Evolutionary conservation across 2,888 invertebrate species (phyloP).

Genomic region (Meghimatium bilineatum): DNA sequence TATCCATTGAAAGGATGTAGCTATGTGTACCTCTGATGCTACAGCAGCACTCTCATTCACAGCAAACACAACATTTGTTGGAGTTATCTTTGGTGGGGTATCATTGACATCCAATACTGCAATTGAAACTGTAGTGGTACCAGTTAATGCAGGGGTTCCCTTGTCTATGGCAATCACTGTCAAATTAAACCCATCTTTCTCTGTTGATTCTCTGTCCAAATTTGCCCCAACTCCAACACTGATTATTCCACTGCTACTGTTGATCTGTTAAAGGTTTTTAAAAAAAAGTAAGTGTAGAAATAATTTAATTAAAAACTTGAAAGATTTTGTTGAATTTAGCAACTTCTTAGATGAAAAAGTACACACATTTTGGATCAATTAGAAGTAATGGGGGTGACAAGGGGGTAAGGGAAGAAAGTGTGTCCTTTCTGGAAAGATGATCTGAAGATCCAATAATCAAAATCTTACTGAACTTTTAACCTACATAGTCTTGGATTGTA

Average conservation of each 20-base stretch:
- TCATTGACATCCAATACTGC: conserved; percentile 94
- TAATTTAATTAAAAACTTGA: not conserved
- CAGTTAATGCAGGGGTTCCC: conserved; percentile 57
- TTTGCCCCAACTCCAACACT: conserved; percentile 88
- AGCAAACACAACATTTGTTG: not conserved
- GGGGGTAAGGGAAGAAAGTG: no score
- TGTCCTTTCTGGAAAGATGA: no score
- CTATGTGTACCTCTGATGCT: conserved; percentile 1
- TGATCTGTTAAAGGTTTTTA: conserved; percentile 81
- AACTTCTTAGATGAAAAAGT: no score
- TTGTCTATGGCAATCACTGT: conserved; percentile 71
- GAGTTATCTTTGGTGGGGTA: conserved; percentile 82
- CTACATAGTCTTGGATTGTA: no score
- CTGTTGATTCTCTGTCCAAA: conserved; percentile 87
- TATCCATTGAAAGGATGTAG: no score
- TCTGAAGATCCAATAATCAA: no score
- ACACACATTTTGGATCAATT: no score
- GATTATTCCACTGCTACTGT: conserved; percentile 89
- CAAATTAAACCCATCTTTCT: conserved; percentile 61
- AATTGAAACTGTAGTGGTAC: conserved; percentile 78
- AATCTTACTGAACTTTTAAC: no score
- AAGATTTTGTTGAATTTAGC: no score
- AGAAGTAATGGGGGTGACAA: no score
- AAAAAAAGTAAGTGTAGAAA: not conserved
- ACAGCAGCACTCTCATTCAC: conserved; percentile 27